Conservation (phyloP, 2,888 invertebrate genomes). For the Clanis bilineata region DNA sequence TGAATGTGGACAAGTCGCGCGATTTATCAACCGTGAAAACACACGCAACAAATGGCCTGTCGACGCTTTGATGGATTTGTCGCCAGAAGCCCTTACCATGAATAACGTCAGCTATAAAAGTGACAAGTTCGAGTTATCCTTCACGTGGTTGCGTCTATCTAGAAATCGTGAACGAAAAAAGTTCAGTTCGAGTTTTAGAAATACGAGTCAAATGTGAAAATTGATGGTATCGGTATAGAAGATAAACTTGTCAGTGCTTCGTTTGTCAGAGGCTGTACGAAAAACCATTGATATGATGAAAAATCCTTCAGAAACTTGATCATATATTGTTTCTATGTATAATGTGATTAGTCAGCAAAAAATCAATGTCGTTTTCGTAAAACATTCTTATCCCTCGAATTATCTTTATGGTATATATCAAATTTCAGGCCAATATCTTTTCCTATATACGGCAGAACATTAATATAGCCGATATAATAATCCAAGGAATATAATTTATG, state of each 20-base stretch:
- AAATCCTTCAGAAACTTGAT: neutral
- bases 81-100: constrained; percentile 73
- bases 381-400: constrained; percentile 16
- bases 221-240: constrained; percentile 8
- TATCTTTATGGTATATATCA: constrained; percentile 5
- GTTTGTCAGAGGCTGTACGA: neutral
- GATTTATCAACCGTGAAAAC: constrained; percentile 79
- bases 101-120: constrained; percentile 55
- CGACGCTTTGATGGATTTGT: constrained; percentile 78
- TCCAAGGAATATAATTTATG: constrained; percentile 55
- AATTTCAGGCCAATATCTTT: constrained; percentile 13
- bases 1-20: constrained; percentile 73
- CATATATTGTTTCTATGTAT: neutral
- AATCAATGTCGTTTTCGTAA: constrained; percentile 23
- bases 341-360: neutral
- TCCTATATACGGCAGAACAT: constrained; percentile 24
- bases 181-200: constrained; percentile 31
- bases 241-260: neutral
- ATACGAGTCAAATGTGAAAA: constrained; percentile 34
- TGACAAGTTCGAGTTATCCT: constrained; percentile 47
- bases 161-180: constrained; percentile 34
- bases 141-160: constrained; percentile 42
- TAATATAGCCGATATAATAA: constrained; percentile 52
- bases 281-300: neutral
- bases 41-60: constrained; percentile 79